Evolutionary conservation across 2,113 vertebrate genomes (phyloP).

Genomic region (Colius striatus): DNA sequence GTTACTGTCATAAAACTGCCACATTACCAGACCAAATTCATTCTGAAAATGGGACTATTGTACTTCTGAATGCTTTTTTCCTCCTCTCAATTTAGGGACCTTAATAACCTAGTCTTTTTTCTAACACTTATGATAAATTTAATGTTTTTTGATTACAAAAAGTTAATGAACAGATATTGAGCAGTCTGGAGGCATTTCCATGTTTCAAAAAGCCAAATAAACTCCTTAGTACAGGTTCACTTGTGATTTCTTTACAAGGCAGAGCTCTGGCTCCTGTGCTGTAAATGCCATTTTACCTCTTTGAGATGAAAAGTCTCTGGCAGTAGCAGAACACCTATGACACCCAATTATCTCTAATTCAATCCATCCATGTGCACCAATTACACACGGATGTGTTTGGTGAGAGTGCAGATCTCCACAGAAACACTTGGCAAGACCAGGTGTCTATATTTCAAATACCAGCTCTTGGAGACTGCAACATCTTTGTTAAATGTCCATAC

Average conservation of each 20-base stretch:
- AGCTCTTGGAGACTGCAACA: not conserved
- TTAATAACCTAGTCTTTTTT: not conserved
- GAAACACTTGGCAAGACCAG: not conserved
- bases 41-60: not conserved
- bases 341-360: not conserved
- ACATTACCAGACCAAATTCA: not conserved
- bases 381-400: not conserved
- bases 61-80: not conserved
- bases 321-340: not conserved
- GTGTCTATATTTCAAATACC: not conserved
- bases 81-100: not conserved
- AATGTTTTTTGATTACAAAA: not conserved
- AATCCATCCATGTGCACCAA: rapidly evolving
- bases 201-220: not conserved
- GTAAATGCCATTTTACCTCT: not conserved
- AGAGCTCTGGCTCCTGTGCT: not conserved
- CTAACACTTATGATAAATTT: not conserved
- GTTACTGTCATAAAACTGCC: not conserved
- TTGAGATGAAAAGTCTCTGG: not conserved
- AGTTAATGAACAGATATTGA: not conserved
- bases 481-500: not conserved
- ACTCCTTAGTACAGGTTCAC: not conserved
- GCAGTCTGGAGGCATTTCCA: not conserved
- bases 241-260: not conserved
- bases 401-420: not conserved